Evolutionary conservation across 2,113 vertebrate species (phyloP).

Genomic region (Zosterops hypoxanthus): DNA sequence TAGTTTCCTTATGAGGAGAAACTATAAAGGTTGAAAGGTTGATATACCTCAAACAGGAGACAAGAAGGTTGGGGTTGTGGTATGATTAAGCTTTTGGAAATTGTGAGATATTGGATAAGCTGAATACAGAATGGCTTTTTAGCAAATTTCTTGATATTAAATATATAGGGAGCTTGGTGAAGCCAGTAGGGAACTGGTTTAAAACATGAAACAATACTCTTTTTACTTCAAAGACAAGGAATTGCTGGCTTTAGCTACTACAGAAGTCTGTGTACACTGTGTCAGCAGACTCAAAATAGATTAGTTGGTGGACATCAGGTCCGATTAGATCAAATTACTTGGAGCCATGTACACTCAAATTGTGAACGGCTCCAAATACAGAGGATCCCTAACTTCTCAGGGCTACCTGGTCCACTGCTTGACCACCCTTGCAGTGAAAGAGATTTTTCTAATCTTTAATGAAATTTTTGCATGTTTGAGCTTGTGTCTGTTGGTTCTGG

Average conservation of each 20-base stretch:
- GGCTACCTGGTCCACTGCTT: background rate
- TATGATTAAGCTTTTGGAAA: background rate
- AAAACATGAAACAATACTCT: background rate
- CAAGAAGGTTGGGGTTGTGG: background rate
- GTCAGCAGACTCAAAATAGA: background rate
- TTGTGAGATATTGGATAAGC: background rate
- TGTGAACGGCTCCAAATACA: background rate
- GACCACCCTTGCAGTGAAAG: background rate
- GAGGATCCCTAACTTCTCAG: background rate
- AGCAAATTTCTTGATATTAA: background rate
- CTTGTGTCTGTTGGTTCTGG: background rate
- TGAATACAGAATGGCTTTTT: background rate
- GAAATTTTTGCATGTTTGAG: background rate
- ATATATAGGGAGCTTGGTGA: background rate
- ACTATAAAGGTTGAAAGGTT: background rate
- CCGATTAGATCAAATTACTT: background rate
- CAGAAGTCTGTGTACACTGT: background rate
- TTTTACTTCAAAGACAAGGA: background rate
- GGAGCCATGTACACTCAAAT: background rate
- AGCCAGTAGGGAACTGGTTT: background rate
- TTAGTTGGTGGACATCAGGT: background rate
- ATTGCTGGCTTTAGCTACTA: background rate
- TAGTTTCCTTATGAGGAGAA: background rate
- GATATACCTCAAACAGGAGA: background rate
- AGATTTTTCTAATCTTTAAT: background rate